These are phyloP conservation scores for Xenops minutus DNA, from an alignment of 2,797 vertebrate species.

Conservation along the genomic window DNA sequence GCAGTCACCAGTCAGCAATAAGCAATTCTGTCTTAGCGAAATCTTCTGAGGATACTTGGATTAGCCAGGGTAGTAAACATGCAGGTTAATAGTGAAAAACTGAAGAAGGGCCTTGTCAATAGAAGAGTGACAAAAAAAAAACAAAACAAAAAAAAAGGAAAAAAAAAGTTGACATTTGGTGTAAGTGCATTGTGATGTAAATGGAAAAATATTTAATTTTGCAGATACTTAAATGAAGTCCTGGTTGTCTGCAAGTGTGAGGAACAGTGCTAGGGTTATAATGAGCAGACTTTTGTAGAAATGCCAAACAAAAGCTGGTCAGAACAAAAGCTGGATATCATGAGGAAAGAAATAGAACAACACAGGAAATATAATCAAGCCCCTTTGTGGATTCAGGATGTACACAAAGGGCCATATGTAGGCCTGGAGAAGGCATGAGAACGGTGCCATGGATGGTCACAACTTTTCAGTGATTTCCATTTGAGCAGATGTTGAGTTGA, in stretches of 20 bases:
- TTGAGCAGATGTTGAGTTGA: accelerated
- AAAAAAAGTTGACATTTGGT: not conserved
- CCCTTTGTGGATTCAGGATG: not conserved
- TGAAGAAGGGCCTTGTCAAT: not conserved
- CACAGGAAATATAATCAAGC: not conserved
- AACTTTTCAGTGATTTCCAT: not conserved
- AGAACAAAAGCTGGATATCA: not conserved
- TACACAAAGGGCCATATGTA: not conserved
- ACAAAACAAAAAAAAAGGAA: not conserved
- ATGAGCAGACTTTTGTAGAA: not conserved
- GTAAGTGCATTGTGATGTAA: not conserved
- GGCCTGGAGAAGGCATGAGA: not conserved
- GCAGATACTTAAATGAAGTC: not conserved
- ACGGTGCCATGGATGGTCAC: accelerated
- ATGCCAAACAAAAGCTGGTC: not conserved
- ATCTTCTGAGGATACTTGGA: not conserved
- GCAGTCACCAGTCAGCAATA: not conserved
- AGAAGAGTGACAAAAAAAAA: not conserved
- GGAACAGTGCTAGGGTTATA: not conserved
- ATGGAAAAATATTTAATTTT: not conserved
- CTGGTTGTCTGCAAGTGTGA: not conserved
- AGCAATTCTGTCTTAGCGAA: not conserved
- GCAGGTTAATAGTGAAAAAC: not conserved
- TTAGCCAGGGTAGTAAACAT: not conserved
- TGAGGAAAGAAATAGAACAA: not conserved